A percentile compares a stretch with the other conserved stretches of the same genome.
phyloP scores from a whole-genome alignment of 2,888 invertebrate genomes.

The Doris montereyensis region DNA sequence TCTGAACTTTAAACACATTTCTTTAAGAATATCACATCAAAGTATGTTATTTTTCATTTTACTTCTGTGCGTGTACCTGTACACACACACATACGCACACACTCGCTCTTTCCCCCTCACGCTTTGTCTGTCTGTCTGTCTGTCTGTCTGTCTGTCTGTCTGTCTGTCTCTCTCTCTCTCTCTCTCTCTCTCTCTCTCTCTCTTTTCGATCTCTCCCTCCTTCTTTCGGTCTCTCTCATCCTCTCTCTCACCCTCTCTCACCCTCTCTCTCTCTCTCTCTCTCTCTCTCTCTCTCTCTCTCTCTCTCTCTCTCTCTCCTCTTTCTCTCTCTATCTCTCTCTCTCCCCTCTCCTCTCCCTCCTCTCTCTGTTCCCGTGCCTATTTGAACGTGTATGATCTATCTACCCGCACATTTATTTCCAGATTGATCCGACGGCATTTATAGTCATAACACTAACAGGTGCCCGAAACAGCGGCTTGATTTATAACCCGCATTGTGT shows the following conservation, averaged over 20 bases:
- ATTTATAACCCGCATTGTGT: too few species aligned
- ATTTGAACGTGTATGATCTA: not conserved
- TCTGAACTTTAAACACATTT: too few species aligned
- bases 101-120: constrained; percentile 8
- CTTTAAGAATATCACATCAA: too few species aligned
- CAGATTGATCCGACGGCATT: too few species aligned
- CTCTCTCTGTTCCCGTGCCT: not conserved
- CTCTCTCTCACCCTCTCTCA: not conserved
- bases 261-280: not conserved
- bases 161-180: not conserved
- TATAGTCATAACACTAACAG: too few species aligned
- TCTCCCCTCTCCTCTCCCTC: not conserved
- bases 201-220: not conserved
- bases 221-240: constrained; percentile 7
- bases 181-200: not conserved
- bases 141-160: not conserved
- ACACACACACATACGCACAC: too few species aligned
- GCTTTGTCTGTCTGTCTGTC: not conserved
- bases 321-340: constrained; percentile 22
- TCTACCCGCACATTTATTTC: not conserved
- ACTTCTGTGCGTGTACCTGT: too few species aligned
- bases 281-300: constrained; percentile 5
- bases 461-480: too few species aligned
- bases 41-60: too few species aligned
- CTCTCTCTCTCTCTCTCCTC: not conserved